A percentile compares a stretch with the other conserved stretches of the same genome.
phyloP scores from a whole-genome alignment of 2,797 vertebrate genomes.

The Sebastes taczanowskii region DNA sequence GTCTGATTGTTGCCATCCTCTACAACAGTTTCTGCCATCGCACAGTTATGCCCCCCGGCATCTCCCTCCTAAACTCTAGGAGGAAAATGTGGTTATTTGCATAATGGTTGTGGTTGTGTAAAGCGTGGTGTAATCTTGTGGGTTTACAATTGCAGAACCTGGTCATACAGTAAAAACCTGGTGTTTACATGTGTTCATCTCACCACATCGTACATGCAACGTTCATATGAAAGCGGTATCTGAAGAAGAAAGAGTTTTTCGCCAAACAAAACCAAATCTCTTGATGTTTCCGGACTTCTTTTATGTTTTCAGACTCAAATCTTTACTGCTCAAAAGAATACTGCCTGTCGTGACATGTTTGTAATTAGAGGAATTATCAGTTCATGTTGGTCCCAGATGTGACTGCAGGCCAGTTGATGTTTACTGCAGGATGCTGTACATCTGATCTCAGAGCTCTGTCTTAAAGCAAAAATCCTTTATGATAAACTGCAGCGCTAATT shows the following conservation, averaged over 20 bases:
- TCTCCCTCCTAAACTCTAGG: background rate
- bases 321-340: conserved; percentile 20
- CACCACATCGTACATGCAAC: background rate
- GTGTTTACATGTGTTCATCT: background rate
- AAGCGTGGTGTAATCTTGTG: background rate
- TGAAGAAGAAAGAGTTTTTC: background rate
- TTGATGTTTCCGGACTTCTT: background rate
- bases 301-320: background rate
- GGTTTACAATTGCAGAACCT: background rate
- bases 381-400: conserved; percentile 21
- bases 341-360: conserved; percentile 7
- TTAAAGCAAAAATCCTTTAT: conserved; percentile 14
- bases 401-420: conserved; percentile 6
- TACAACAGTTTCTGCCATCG: background rate
- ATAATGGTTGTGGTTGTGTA: background rate
- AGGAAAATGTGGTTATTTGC: background rate
- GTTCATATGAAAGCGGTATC: background rate
- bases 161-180: background rate
- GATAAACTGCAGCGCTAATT: conserved; percentile 8
- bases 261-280: conserved; percentile 5
- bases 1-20: background rate
- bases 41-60: background rate
- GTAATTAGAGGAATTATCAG: conserved; percentile 28
- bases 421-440: background rate
- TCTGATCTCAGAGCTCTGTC: background rate